Evolutionary conservation across 2,888 invertebrate species (phyloP).

Genomic region (Chloroclysta siterata): DNA sequence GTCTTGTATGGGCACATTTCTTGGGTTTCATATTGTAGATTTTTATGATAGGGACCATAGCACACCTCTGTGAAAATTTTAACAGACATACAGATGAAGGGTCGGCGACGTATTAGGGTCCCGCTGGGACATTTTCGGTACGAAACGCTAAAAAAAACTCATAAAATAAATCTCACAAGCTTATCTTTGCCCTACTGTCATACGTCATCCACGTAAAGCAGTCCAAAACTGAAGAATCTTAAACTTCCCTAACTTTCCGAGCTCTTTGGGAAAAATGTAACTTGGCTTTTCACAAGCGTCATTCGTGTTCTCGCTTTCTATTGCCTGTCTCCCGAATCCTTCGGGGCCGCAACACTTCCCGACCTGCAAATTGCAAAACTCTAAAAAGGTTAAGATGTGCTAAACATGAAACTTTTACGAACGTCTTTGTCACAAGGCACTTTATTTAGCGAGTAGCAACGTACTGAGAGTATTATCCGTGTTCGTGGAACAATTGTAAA

Average conservation of each 20-base stretch:
- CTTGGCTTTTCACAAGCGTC: constrained; percentile 37
- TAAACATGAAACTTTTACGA: constrained; percentile 55
- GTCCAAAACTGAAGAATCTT: constrained; percentile 22
- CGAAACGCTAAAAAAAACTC: constrained; percentile 4
- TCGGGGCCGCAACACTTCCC: constrained; percentile 24
- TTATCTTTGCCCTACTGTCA: constrained; percentile 12
- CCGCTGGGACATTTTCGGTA: constrained; percentile 1
- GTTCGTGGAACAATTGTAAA: constrained; percentile 12
- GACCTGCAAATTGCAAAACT: constrained; percentile 38
- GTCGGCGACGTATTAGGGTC: not conserved
- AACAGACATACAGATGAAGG: not conserved
- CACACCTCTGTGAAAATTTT: no score
- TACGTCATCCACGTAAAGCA: constrained; percentile 13
- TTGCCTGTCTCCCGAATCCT: constrained; percentile 34
- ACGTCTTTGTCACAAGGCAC: constrained; percentile 47
- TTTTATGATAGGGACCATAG: no score
- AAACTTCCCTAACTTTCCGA: constrained; percentile 32
- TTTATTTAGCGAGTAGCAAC: constrained; percentile 39
- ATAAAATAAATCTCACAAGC: constrained; percentile 22
- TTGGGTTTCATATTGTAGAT: no score
- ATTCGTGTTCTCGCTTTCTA: constrained; percentile 33
- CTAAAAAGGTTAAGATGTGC: constrained; percentile 47
- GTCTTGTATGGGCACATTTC: no score
- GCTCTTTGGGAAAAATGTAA: constrained; percentile 35
- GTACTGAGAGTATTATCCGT: not conserved